Percentiles rank a stretch among this genome's conserved stretches.
Evolutionary conservation across 2,113 vertebrate genomes (phyloP).

Genomic region (Pluvianellus socialis): DNA sequence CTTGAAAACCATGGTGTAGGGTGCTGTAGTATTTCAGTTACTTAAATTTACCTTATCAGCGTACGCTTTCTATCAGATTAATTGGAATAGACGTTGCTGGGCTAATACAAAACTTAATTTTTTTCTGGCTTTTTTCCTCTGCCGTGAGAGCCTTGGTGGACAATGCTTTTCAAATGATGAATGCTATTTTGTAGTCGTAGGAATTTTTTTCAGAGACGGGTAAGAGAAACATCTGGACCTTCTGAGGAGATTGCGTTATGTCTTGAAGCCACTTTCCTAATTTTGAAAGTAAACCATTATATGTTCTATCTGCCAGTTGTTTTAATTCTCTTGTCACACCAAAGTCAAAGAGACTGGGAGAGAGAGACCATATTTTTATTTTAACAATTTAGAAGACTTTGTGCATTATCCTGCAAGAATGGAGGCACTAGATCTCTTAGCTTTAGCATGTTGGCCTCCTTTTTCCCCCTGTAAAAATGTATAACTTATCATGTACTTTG

Average conservation of each 20-base stretch:
- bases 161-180: background rate
- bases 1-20: background rate
- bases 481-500: slow-evolving; percentile 55
- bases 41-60: background rate
- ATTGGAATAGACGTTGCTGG: background rate
- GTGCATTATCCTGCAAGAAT: slow-evolving; percentile 12
- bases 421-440: background rate
- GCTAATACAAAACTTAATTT: background rate
- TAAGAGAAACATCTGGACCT: slow-evolving; percentile 11
- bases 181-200: accelerated
- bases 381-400: slow-evolving; percentile 62
- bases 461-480: background rate
- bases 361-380: slow-evolving; percentile 42
- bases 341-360: background rate
- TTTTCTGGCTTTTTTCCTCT: background rate
- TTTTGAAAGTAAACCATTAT: background rate
- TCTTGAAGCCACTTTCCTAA: background rate
- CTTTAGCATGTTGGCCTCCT: slow-evolving; percentile 2
- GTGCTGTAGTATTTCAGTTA: background rate
- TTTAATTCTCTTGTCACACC: background rate
- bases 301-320: background rate
- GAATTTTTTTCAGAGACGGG: background rate
- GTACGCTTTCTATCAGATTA: background rate
- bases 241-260: background rate
- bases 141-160: background rate